These are phyloP conservation scores for Chrysopilus asiliformis DNA, from an alignment of 2,888 invertebrate species.

Conservation along the genomic window DNA sequence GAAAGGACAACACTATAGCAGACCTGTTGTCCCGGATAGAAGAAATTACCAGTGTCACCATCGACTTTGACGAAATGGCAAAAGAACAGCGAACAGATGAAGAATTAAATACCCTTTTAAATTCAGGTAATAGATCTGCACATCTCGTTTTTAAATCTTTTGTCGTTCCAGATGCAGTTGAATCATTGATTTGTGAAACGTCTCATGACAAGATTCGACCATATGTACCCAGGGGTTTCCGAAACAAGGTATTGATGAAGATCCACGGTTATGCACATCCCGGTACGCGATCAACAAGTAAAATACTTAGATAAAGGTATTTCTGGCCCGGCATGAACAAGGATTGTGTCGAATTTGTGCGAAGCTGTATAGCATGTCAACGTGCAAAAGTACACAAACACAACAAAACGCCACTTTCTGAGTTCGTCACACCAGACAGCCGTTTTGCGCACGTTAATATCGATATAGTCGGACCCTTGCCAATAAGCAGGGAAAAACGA, in stretches of 20 bases:
- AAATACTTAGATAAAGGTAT: slow-evolving; percentile 2
- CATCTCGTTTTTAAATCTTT: background rate
- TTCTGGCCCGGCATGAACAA: slow-evolving; percentile 6
- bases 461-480: slow-evolving; percentile 33
- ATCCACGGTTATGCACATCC: slow-evolving; percentile 4
- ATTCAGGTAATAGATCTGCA: no score
- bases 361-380: slow-evolving; percentile 2
- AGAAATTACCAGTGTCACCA: slow-evolving; percentile 5
- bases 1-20: slow-evolving; percentile 14
- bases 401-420: background rate
- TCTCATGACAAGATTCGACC: slow-evolving; percentile 4
- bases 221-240: slow-evolving; percentile 4
- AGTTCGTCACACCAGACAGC: background rate
- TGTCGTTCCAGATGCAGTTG: background rate
- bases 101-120: background rate
- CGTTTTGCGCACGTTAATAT: slow-evolving; percentile 28
- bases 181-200: slow-evolving; percentile 5
- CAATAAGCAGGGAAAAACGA: slow-evolving; percentile 13
- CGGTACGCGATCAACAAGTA: background rate
- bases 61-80: background rate
- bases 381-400: background rate
- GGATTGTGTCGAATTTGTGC: background rate
- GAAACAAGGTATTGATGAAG: slow-evolving; percentile 1
- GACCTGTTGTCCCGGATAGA: slow-evolving; percentile 18
- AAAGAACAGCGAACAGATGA: background rate